These are phyloP conservation scores for Rostratula benghalensis DNA, from an alignment of 2,113 vertebrate genomes.

Conservation along the genomic window DNA sequence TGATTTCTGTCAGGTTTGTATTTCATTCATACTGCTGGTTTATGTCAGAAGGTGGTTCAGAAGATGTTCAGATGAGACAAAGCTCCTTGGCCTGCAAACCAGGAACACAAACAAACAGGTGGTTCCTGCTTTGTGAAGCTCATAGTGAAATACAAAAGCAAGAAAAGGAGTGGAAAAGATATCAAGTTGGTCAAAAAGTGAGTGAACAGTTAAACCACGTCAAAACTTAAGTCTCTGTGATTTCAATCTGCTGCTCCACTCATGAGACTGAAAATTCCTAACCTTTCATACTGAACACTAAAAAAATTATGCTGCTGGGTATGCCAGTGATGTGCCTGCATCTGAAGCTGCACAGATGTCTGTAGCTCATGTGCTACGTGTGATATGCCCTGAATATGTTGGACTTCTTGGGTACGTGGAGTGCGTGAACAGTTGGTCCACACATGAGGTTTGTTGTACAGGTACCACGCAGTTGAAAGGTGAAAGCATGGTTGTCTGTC, in stretches of 20 bases:
- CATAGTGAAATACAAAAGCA: background rate
- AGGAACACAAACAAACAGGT: background rate
- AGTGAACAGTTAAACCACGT: background rate
- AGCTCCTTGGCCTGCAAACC: background rate
- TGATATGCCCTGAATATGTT: background rate
- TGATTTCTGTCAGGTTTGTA: background rate
- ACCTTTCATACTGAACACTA: background rate
- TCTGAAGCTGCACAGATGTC: background rate
- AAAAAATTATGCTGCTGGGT: background rate
- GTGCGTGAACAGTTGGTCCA: background rate
- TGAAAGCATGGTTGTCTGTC: background rate
- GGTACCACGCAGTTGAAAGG: background rate
- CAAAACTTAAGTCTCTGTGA: background rate
- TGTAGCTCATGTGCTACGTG: rapidly evolving
- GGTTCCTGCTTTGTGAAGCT: background rate
- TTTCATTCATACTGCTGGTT: background rate
- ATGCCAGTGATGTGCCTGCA: background rate
- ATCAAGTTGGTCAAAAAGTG: background rate
- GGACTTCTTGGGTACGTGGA: background rate
- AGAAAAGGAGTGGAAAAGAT: background rate
- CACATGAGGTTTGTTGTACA: background rate
- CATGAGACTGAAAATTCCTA: background rate
- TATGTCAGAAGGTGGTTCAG: background rate
- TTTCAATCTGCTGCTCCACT: background rate
- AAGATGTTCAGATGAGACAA: background rate